Percentiles rank a stretch among this genome's conserved stretches.
These are phyloP conservation scores for Oreamnos americanus DNA, from an alignment of 2,113 vertebrate genomes.

Conservation along the genomic window DNA sequence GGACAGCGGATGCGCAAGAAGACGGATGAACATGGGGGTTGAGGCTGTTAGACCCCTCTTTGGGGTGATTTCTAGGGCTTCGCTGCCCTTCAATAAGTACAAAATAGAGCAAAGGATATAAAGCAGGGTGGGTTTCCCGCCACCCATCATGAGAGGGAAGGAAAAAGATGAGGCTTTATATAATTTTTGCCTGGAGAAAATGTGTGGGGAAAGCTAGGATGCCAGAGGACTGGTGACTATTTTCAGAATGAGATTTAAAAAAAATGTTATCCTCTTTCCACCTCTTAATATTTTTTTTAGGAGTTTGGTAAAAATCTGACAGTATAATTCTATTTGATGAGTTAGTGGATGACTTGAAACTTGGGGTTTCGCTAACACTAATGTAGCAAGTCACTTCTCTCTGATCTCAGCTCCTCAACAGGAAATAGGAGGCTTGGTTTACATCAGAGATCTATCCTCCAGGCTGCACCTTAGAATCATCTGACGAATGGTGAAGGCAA, in stretches of 20 bases:
- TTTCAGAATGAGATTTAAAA: not conserved
- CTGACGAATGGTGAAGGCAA: not conserved
- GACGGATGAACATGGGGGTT: not conserved
- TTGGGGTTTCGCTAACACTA: not conserved
- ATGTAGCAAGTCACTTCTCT: not conserved
- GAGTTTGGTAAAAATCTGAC: slow-evolving; percentile 3
- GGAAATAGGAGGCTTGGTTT: not conserved
- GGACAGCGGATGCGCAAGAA: not conserved
- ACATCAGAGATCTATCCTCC: not conserved
- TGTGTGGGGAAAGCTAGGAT: not conserved
- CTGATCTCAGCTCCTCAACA: not conserved
- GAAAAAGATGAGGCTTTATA: not conserved
- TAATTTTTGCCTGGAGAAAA: slow-evolving; percentile 16
- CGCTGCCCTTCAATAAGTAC: slow-evolving; percentile 50
- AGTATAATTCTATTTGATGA: not conserved
- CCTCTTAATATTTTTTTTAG: not conserved
- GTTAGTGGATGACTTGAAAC: not conserved
- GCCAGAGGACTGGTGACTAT: not conserved
- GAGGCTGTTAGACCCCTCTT: slow-evolving; percentile 26
- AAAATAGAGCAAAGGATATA: not conserved
- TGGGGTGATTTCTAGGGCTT: slow-evolving; percentile 55
- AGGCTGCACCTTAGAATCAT: not conserved
- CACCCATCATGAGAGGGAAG: not conserved
- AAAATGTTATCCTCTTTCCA: not conserved
- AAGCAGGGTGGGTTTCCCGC: not conserved